A percentile compares a stretch with the other conserved stretches of the same genome.
Conservation (phyloP, 2,888 invertebrate genomes). For the Drosophila greeni region DNA sequence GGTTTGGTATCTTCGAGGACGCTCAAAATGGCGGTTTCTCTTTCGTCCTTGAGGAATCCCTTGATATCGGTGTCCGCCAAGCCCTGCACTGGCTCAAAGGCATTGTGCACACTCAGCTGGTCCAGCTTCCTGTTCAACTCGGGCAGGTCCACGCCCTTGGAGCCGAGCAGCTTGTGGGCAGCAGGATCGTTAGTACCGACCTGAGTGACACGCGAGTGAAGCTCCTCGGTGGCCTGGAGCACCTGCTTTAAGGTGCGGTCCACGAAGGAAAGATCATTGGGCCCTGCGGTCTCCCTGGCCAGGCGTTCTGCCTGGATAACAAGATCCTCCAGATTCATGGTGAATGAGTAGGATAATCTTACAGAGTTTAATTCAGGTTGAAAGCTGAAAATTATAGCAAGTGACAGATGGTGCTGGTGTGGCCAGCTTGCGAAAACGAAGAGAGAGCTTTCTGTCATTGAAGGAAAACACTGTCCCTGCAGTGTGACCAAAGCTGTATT, state of each 20-base stretch:
- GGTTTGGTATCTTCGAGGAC: constrained; percentile 93
- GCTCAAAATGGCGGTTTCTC: constrained; percentile 95
- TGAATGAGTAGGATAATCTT: too few relatives aligned
- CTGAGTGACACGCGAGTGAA: constrained; percentile 91
- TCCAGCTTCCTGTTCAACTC: constrained; percentile 94
- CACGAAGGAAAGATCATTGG: constrained; percentile 89
- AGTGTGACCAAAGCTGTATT: too few relatives aligned
- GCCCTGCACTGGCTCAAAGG: constrained; percentile 93
- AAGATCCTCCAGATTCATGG: constrained; percentile 91
- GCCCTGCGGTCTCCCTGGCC: constrained; percentile 92
- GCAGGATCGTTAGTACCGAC: constrained; percentile 92
- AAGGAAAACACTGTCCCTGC: too few relatives aligned
- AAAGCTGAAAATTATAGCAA: neutral
- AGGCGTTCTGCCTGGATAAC: constrained; percentile 95
- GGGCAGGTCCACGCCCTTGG: constrained; percentile 94
- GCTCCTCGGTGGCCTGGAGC: constrained; percentile 91
- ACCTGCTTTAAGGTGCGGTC: constrained; percentile 94
- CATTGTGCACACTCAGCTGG: constrained; percentile 89
- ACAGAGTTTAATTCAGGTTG: neutral
- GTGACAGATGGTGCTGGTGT: neutral
- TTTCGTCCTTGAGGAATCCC: constrained; percentile 93
- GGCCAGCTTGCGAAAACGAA: too few relatives aligned
- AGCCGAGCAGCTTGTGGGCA: constrained; percentile 93
- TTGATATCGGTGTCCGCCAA: constrained; percentile 94
- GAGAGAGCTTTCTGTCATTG: too few relatives aligned